Percentiles rank a stretch among this genome's conserved stretches.
These are phyloP conservation scores for Cossypha niveicapilla DNA, from an alignment of 2,797 vertebrate species.

Conservation along the genomic window DNA sequence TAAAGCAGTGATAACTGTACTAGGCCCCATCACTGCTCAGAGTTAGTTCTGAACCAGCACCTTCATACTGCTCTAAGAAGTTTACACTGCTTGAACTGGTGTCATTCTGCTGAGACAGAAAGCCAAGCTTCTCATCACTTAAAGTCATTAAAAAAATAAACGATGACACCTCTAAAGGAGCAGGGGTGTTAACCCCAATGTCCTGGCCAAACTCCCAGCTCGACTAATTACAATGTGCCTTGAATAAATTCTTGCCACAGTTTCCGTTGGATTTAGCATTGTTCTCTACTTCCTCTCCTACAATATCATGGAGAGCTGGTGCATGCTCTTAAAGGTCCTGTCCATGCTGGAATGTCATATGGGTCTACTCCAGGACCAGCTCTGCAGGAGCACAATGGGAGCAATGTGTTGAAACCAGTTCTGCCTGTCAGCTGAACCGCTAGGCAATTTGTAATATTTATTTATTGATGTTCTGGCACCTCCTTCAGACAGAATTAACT, in stretches of 20 bases:
- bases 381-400: background rate
- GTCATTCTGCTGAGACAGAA: conserved; percentile 45
- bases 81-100: background rate
- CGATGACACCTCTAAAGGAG: conserved; percentile 27
- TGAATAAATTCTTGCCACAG: conserved; percentile 55
- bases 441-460: conserved; percentile 42
- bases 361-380: background rate
- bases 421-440: conserved; percentile 41
- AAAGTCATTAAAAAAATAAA: conserved; percentile 45
- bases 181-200: conserved; percentile 51
- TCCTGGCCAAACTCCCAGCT: conserved; percentile 43
- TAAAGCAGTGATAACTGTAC: conserved; percentile 18
- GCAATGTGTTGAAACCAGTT: background rate
- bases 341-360: background rate
- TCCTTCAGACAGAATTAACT: conserved; percentile 23
- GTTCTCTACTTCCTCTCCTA: conserved; percentile 53
- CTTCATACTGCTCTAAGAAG: background rate
- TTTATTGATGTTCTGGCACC: conserved; percentile 46
- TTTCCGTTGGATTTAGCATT: conserved; percentile 47
- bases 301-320: background rate
- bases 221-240: conserved; percentile 12
- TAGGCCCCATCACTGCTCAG: background rate
- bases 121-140: conserved; percentile 25
- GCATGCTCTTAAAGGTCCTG: background rate
- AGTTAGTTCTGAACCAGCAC: conserved; percentile 18